Evolutionary conservation across 1,140 invertebrate species (phyloP), one percentile per base, ranked within the genome.

Genomic region (Philotrypesis tridentata): DNA sequence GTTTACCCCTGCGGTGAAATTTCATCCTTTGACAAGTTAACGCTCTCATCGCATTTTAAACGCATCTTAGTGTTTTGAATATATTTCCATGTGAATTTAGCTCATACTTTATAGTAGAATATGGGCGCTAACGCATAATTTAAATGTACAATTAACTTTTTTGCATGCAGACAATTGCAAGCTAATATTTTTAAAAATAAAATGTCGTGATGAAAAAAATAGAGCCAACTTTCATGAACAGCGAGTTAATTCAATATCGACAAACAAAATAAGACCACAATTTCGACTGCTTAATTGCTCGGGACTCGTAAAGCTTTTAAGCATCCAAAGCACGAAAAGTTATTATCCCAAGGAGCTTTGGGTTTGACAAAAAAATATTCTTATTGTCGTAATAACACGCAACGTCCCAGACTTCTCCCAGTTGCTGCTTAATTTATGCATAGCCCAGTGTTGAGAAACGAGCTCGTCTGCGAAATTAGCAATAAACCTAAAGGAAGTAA

Each of bases 401-500:
- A 25, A 23, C n/a, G 61, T 55, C n/a, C 11, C 68, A 21, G 48
- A 67, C 65, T 29, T 31, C 65, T 65, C 43, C 31, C 8, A 21
- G 8, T 65, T 25, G 40, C 40, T 25, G 55, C 77, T 78, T 82
- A 82, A 82, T 82, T 82, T 82, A 82, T 82, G 80, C 80, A 82
- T 82, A 82, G 80, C 74, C 74, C 60, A 72, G 72, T 48, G 67
- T 25, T 82, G 80, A 82, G 40, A 55, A 72, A 82, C 80, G 80
- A 72, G 68, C 67, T 67, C 75, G 77, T 82, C 75, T 65, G 33
- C 74, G 80, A 82, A 82, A 82, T 82, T 77, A 82, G 80, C 80
- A 82, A 82, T 82, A 82, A 82, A 82, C 80, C 60, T 73, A 73
- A 75, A 81, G 78, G 78, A 80, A 80, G 78, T 61, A 81, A 76